Percentiles rank a stretch among this genome's conserved stretches.
phyloP scores from a whole-genome alignment of 2,113 vertebrate genomes.

The Ctenodactylus gundi region DNA sequence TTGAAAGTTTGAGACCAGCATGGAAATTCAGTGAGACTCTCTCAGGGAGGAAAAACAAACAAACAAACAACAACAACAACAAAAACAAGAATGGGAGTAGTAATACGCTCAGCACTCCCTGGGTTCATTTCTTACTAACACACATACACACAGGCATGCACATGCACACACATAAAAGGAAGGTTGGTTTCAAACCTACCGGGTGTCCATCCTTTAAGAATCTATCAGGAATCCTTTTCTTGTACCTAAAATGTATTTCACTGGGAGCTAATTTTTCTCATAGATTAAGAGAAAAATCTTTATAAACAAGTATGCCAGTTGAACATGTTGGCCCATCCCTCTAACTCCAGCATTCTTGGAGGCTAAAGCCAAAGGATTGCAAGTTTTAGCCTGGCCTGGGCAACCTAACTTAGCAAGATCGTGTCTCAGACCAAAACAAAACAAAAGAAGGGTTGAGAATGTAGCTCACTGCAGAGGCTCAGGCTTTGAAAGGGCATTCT shows the following conservation, averaged over 20 bases:
- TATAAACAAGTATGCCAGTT: neutral
- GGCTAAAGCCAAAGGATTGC: neutral
- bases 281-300: neutral
- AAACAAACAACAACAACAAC: too few species aligned
- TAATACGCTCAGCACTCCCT: neutral
- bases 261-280: slow-evolving; percentile 1
- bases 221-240: neutral
- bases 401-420: neutral
- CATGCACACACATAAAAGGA: too few species aligned
- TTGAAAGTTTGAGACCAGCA: neutral
- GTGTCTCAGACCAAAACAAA: neutral
- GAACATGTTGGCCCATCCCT: neutral
- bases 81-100: neutral
- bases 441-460: neutral
- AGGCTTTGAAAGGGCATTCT: too few species aligned
- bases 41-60: neutral
- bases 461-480: neutral
- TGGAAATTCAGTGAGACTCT: neutral
- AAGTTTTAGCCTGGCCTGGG: neutral
- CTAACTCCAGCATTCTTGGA: neutral
- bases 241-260: neutral
- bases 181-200: neutral
- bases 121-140: neutral
- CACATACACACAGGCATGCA: too few species aligned
- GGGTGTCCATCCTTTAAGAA: neutral